Evolutionary conservation across 2,113 vertebrate genomes (phyloP).

Genomic region (Gymnocephalus cernua): DNA sequence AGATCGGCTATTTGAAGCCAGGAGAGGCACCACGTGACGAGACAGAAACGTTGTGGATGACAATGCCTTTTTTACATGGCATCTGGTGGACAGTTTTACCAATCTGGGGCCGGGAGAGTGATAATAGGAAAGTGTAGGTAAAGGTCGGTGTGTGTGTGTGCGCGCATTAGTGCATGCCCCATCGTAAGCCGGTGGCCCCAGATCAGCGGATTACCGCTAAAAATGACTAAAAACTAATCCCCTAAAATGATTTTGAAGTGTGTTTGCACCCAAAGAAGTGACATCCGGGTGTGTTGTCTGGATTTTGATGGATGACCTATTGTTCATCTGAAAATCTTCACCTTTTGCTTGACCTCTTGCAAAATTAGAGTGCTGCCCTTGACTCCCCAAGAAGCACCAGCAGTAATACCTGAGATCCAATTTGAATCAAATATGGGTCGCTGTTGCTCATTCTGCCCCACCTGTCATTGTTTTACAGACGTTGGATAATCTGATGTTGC

Average conservation of each 20-base stretch:
- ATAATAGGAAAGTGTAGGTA: constrained; percentile 36
- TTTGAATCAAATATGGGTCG: background rate
- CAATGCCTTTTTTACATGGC: constrained; percentile 62
- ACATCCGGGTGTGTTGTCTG: constrained; percentile 27
- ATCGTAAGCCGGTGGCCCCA: constrained; percentile 31
- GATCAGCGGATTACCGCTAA: constrained; percentile 71
- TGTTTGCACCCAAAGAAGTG: constrained; percentile 18
- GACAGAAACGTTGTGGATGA: constrained; percentile 69
- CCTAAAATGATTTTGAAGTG: constrained; percentile 48
- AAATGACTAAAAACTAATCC: constrained; percentile 68
- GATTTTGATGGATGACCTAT: background rate
- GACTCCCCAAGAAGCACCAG: background rate
- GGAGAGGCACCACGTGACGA: constrained; percentile 77
- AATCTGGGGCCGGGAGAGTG: constrained; percentile 26
- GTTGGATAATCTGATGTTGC: constrained; percentile 41
- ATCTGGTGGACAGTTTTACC: constrained; percentile 49
- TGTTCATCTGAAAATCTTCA: background rate
- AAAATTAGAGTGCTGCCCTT: background rate
- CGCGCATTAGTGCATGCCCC: background rate
- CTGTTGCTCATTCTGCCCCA: background rate
- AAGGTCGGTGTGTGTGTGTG: background rate
- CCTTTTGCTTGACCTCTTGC: background rate
- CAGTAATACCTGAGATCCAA: background rate
- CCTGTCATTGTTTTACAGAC: constrained; percentile 26
- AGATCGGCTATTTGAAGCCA: constrained; percentile 82